Evolutionary conservation across 2,797 vertebrate genomes (phyloP), one percentile per base, ranked within the genome.

Genomic region (Martes flavigula): DNA sequence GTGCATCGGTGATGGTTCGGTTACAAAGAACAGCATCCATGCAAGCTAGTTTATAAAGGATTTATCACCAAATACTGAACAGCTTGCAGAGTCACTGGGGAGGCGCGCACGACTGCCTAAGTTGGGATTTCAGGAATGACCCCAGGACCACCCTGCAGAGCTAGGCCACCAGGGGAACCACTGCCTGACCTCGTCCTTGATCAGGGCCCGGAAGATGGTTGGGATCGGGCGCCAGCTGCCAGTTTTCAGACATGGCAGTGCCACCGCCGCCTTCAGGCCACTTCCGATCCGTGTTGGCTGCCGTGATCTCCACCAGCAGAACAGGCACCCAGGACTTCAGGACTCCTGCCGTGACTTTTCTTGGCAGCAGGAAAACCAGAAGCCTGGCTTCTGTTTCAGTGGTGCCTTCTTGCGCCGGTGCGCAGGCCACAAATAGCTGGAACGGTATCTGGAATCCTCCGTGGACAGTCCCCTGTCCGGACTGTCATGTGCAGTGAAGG

Each of bases 171-270:
- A 40, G 14, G n/a, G 68, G 54, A 13, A 20, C 46, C 10, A 17
- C 73, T 0, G 0, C n/a, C 20, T 15, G n/a, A 9, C n/a, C 14
- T 20, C 30, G 8, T 54, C 54, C 17, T 17, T 27, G 2, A 8
- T 25, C n/a, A 25, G 51, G 27, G 40, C 20, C 13, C 48, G 0
- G 13, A 51, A 51, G 48, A 17, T 51, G 51, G 51, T 54, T 54
- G 51, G 51, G 51, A 54, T 54, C 17, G 51, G 51, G 51, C 51
- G 32, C 7, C 27, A 18, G 75, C 75, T n/a, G 46, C 75, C 30
- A 1, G 40, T 46, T n/a, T n/a, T 21, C 8, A 23, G 68, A 40
- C 72, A 8, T 14, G 23, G 25, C 38, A 23, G n/a, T 60, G 73
- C 72, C 23, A 4, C 18, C 11, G 32, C 48, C 58, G 15, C 5